These are phyloP conservation scores for Xestia xanthographa DNA, from an alignment of 2,888 invertebrate genomes.

Conservation along the genomic window DNA sequence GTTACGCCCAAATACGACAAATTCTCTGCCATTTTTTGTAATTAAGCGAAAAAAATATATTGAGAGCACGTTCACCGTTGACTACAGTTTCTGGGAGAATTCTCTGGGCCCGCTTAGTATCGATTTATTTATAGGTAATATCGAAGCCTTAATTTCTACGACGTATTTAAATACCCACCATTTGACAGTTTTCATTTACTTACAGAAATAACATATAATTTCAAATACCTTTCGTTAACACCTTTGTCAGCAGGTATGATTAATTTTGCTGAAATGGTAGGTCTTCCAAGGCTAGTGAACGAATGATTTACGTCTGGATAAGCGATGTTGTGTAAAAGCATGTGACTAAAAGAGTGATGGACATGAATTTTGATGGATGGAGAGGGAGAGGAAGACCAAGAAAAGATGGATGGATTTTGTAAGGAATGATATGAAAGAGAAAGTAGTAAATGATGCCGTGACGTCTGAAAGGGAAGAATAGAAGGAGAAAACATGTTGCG, in stretches of 20 bases:
- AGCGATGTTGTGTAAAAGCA: background rate
- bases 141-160: background rate
- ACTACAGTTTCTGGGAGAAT: background rate
- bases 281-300: background rate
- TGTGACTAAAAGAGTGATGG: too few species aligned
- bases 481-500: too few species aligned
- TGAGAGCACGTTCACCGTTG: background rate
- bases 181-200: conserved; percentile 25
- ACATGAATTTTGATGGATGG: too few species aligned
- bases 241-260: conserved; percentile 3
- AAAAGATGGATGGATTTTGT: too few species aligned
- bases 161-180: conserved; percentile 29
- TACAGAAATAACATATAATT: conserved; percentile 25
- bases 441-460: too few species aligned
- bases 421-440: too few species aligned
- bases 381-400: too few species aligned
- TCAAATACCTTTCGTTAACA: background rate
- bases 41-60: background rate
- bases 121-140: background rate
- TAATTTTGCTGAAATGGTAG: conserved; percentile 5
- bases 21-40: conserved; percentile 34
- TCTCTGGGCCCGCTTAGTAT: background rate
- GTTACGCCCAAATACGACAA: conserved; percentile 64
- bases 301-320: background rate
- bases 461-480: too few species aligned